Percentiles rank a stretch among this genome's conserved stretches.
phyloP scores from a whole-genome alignment of 2,797 vertebrate species.

The Orientallactaga sibirica region DNA sequence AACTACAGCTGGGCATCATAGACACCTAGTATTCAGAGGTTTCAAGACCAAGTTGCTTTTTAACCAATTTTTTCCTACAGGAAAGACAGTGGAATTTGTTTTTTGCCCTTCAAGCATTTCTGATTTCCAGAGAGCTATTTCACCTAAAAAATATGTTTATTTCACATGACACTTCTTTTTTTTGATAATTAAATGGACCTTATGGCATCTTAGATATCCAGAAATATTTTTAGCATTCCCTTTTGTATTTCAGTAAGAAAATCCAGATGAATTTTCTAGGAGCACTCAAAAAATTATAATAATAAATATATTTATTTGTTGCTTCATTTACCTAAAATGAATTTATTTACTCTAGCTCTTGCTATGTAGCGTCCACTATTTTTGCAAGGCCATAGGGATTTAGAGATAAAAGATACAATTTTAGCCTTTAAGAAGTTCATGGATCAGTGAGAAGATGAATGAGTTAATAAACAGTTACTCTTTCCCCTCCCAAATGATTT shows the following conservation, averaged over 20 bases:
- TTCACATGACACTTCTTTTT: background rate
- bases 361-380: slow-evolving; percentile 46
- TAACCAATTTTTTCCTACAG: background rate
- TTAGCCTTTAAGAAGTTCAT: background rate
- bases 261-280: slow-evolving; percentile 24
- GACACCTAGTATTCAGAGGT: background rate
- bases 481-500: slow-evolving; percentile 10
- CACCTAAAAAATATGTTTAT: background rate
- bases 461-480: background rate
- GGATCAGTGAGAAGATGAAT: background rate
- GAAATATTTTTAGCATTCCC: slow-evolving; percentile 16
- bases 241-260: slow-evolving; percentile 64
- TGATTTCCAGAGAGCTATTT: slow-evolving; percentile 29
- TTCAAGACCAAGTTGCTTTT: background rate
- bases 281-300: background rate
- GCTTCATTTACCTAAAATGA: slow-evolving; percentile 45
- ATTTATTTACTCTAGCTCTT: slow-evolving; percentile 32
- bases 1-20: background rate
- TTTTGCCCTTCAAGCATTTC: slow-evolving; percentile 19
- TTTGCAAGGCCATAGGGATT: slow-evolving; percentile 20
- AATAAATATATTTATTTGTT: background rate
- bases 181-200: slow-evolving; percentile 44
- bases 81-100: slow-evolving; percentile 3
- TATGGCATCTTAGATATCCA: background rate
- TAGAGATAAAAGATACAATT: slow-evolving; percentile 52